A percentile compares a stretch with the other conserved stretches of the same genome.
phyloP scores from a whole-genome alignment of 2,888 invertebrate species.

The Poecilobothrus nobilitatus region DNA sequence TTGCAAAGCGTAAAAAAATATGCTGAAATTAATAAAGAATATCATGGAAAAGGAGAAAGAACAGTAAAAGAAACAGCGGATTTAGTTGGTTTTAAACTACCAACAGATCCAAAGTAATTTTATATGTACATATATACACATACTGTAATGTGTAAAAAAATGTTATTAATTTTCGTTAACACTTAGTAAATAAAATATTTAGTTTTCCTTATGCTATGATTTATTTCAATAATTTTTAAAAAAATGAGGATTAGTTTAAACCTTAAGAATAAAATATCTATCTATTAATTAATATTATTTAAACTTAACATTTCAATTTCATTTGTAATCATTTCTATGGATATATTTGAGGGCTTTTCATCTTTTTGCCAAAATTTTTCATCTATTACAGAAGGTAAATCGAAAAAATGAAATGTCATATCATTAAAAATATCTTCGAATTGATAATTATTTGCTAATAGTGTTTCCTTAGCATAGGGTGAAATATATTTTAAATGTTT shows the following conservation, averaged over 20 bases:
- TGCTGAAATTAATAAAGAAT: conserved; percentile 62
- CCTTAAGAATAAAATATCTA: too few species aligned
- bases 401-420: conserved; percentile 58
- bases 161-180: too few species aligned
- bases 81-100: conserved; percentile 50
- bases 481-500: neutral
- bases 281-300: too few species aligned
- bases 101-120: conserved; percentile 36
- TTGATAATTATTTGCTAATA: conserved; percentile 54
- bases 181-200: too few species aligned
- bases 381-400: conserved; percentile 11
- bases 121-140: too few species aligned
- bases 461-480: conserved; percentile 48
- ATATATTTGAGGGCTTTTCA: neutral
- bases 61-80: conserved; percentile 66
- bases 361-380: neutral
- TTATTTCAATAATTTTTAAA: too few species aligned
- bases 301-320: neutral
- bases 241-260: too few species aligned
- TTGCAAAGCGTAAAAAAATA: conserved; percentile 59
- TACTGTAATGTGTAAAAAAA: conserved; percentile 9
- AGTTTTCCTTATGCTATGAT: too few species aligned
- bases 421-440: conserved; percentile 64
- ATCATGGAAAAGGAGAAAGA: conserved; percentile 73
- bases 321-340: neutral